Base-by-base conservation (phyloP, 2,113 vertebrate species). In the Cebidichthys violaceus region DNA sequence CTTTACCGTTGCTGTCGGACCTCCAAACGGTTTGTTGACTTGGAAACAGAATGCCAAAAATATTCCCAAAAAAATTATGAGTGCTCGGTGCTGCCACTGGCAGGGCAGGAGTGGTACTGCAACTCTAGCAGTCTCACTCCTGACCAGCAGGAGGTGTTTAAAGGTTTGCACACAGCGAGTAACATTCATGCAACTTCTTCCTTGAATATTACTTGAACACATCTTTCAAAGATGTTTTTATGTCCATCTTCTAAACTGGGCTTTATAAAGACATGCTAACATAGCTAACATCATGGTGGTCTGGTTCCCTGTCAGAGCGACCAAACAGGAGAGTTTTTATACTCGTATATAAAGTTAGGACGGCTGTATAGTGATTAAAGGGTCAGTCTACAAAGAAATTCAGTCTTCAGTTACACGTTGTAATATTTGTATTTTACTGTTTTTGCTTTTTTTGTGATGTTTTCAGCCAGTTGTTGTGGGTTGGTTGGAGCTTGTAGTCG, bases 401-500 rank as follows among this genome's bases (percentile, higher is more conserved):
- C 24, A 43, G 75, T 64, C 57, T 39, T 43, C 61, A 14, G 15
- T 41, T n/a, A 10, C 54, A 70, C 69, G 1, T 75, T 52, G 70
- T 86, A 10, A 70, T 75, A 8, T 85, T 85, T 83, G 47, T 85
- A 33, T 76, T 54, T 87, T 67, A 24, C 7, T 89, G 61, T 69
- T 57, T 77, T 67, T 70, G 64, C 6, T 71, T 85, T 50, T 62
- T 88, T 79, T 84, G 70, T 87, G 67, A 65, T 18, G 75, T 81
- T 79, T 70, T 47, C 70, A 71, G 79, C 29, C 59, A 59, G 70
- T 79, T 81, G 68, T 90, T 90, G 84, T 88, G 77, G 83, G 78
- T 64, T 66, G 74, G 73, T 64, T 61, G 72, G 77, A 89, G 83
- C 52, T 66, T 69, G 62, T 93, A 94, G 89, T 77, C 6, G 70